A percentile compares a stretch with the other conserved stretches of the same genome.
These are phyloP conservation scores for Sinella curviseta DNA, from an alignment of 1,140 invertebrate genomes.

Conservation along the genomic window DNA sequence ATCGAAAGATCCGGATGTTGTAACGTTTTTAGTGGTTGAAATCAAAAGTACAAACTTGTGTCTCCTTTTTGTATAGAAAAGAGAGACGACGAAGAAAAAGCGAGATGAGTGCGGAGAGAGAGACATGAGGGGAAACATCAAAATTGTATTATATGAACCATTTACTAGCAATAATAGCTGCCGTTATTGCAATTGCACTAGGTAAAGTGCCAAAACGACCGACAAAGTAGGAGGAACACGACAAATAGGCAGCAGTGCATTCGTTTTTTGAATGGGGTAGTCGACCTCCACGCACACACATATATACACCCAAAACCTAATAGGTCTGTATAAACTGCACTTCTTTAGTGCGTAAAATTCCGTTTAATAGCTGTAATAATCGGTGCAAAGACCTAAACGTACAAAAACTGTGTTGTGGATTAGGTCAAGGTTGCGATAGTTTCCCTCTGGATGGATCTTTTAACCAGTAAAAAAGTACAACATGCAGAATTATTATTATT, in stretches of 20 bases:
- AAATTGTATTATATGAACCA: constrained; percentile 26
- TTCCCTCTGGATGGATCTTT: constrained; percentile 2
- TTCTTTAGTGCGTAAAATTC: constrained; percentile 19
- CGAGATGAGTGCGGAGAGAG: too few relatives aligned
- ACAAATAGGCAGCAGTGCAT: not conserved
- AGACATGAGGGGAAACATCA: constrained; percentile 5
- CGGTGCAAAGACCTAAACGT: not conserved
- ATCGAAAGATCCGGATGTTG: too few relatives aligned
- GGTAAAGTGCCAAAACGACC: constrained; percentile 26
- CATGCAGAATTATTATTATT: not conserved
- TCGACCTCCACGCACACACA: not conserved
- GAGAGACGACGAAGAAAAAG: too few relatives aligned
- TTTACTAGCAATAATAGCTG: constrained; percentile 20
- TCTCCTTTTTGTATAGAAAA: too few relatives aligned
- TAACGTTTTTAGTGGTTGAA: too few relatives aligned
- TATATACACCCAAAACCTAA: not conserved
- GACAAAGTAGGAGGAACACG: not conserved
- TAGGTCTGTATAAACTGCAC: not conserved
- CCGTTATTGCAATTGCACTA: constrained; percentile 23
- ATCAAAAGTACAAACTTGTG: too few relatives aligned
- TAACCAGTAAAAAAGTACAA: not conserved
- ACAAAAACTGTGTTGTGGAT: constrained; percentile 18
- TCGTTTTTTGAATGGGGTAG: not conserved
- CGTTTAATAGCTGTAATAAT: constrained; percentile 14
- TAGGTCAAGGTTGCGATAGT: constrained; percentile 23